Evolutionary conservation across 1,140 invertebrate genomes (phyloP), one percentile per base, ranked within the genome.

Genomic region (Coptotermes formosanus): DNA sequence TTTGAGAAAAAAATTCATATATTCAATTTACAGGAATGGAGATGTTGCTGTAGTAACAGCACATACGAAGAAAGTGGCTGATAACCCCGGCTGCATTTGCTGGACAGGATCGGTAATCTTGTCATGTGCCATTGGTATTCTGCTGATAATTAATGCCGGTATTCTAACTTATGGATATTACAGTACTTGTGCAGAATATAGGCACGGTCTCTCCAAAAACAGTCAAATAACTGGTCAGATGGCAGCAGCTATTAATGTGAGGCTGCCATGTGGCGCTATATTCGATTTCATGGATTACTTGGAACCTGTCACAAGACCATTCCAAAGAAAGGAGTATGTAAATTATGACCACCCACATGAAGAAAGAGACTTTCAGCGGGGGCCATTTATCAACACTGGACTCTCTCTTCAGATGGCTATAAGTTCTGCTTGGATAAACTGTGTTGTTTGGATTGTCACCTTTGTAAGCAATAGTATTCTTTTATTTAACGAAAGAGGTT

Each of bases 251-350:
- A 94, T 96, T 86, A 92, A 94, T 87, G 92, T 93, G 21, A 92
- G 95, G 43, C 89, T 96, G 0, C 90, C 91, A 3, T 96, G 95
- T 88, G 92, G 92, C 55, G 93, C 94, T 0, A 92, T 95, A 82
- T 93, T 94, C 81, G 95, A 96, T 90, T 95, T 94, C 88, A 94
- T 96, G 94, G 95, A 96, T 89, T 96, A 95, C 88, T 88, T 95
- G 69, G 93, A 94, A 81, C 92, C 93, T 30, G 81, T 82, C 25
- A 85, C 84, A 38, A 59, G 86, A 43, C 86, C 86, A 32, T 87
- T 64, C 75, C 23, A 43, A n/a, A 6, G 45, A 55, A 82, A 85
- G 30, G 82, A 87, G 23, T 84, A 87, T 52, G n/a, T 52, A 32
- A 45, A 82, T 32, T 84, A 69, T 32, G 30, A 48, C 21, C 59